Percentiles rank a stretch among this genome's conserved stretches.
phyloP scores from a whole-genome alignment of 2,888 invertebrate species.

The Deilephila elpenor region DNA sequence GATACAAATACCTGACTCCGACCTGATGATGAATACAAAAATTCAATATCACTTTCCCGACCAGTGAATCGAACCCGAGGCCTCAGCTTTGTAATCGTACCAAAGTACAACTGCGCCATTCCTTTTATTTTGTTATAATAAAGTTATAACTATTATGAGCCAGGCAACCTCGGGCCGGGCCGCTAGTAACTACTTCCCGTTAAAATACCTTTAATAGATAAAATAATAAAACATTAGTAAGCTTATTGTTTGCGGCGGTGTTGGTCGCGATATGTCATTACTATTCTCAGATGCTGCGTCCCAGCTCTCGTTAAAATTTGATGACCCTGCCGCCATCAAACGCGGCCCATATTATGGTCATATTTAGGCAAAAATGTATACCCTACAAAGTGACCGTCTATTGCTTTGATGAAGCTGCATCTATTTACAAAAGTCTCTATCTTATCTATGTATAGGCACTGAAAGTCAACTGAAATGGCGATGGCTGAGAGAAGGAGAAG shows the following conservation, averaged over 20 bases:
- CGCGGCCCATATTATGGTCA: neutral
- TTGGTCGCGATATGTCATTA: neutral
- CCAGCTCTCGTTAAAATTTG: neutral
- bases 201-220: neutral
- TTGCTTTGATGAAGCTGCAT: neutral
- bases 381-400: neutral
- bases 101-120: too few relatives aligned
- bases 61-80: too few relatives aligned
- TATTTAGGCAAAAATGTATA: neutral
- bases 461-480: too few relatives aligned
- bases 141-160: too few relatives aligned
- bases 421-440: neutral
- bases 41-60: too few relatives aligned
- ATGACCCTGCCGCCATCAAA: neutral
- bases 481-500: too few relatives aligned
- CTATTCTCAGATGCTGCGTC: neutral
- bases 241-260: neutral
- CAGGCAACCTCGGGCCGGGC: too few relatives aligned
- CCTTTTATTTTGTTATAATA: too few relatives aligned
- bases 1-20: too few relatives aligned
- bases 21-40: too few relatives aligned
- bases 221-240: neutral
- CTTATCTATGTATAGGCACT: neutral
- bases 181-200: neutral
- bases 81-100: too few relatives aligned